A percentile compares a stretch with the other conserved stretches of the same genome.
These are phyloP conservation scores for Patella depressa DNA, from an alignment of 2,888 invertebrate species.

Conservation along the genomic window DNA sequence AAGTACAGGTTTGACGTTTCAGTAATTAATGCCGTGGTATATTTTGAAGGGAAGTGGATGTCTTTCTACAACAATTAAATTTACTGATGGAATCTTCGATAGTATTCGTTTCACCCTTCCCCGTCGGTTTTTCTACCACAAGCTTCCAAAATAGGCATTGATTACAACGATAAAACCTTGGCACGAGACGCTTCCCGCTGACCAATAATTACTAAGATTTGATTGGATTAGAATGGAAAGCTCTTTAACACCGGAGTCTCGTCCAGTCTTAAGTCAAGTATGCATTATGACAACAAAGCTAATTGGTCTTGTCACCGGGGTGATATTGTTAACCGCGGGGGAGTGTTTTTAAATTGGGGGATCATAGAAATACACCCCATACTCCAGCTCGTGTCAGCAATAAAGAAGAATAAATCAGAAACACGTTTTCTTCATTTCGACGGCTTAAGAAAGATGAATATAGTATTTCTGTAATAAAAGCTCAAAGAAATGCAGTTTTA, in stretches of 20 bases:
- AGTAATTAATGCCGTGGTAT: no score
- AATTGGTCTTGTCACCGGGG: constrained; percentile 3
- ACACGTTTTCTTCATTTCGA: not conserved
- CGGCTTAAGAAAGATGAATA: not conserved
- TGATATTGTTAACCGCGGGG: constrained; percentile 5
- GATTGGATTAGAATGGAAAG: constrained; percentile 2
- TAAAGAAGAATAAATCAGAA: constrained; percentile 5
- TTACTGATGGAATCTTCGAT: not conserved
- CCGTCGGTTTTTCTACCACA: not conserved
- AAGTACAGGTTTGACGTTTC: no score
- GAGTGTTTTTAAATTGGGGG: constrained; percentile 5
- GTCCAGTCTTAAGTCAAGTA: not conserved
- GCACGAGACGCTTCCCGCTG: constrained; percentile 9
- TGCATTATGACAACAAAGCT: constrained; percentile 5
- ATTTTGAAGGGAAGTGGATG: not conserved
- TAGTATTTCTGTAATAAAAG: constrained; percentile 2
- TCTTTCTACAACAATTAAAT: not conserved
- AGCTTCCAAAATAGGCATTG: not conserved
- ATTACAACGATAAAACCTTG: not conserved
- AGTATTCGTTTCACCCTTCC: not conserved
- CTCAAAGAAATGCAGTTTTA: no score
- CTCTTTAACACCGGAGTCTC: constrained; percentile 6
- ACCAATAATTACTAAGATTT: constrained; percentile 5
- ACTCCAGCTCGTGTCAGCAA: constrained; percentile 2
- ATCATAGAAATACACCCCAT: constrained; percentile 6